Conservation (phyloP, 2,888 invertebrate genomes). For the Mantis religiosa region DNA sequence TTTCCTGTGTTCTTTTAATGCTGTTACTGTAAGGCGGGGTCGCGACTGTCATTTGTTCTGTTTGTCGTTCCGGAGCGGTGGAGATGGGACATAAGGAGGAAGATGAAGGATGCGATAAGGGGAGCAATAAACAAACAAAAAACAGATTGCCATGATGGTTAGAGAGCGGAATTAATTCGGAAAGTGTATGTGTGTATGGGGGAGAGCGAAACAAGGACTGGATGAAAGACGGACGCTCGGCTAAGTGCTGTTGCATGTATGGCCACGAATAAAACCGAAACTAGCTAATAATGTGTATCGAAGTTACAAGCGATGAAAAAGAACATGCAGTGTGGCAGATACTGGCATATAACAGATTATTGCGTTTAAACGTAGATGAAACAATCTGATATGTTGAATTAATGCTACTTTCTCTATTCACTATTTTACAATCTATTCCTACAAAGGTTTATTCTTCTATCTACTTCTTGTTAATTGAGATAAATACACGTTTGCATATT, state of each 20-base stretch:
- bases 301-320: neutral
- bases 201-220: neutral
- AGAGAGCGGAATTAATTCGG: neutral
- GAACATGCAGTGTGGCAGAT: too few species aligned
- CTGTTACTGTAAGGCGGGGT: conserved; percentile 17
- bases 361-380: too few species aligned
- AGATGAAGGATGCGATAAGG: neutral
- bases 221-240: neutral
- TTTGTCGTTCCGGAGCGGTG: conserved; percentile 15
- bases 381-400: too few species aligned
- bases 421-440: too few species aligned
- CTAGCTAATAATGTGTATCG: neutral
- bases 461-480: too few species aligned
- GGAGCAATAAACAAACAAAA: neutral
- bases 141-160: neutral
- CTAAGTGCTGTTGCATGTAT: neutral
- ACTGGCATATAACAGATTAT: too few species aligned
- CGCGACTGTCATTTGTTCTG: conserved; percentile 24
- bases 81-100: conserved; percentile 7
- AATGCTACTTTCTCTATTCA: too few species aligned
- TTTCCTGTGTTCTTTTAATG: conserved; percentile 27
- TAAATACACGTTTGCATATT: too few species aligned
- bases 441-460: too few species aligned
- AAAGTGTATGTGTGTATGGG: neutral
- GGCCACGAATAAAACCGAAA: neutral